Evolutionary conservation across 1,140 invertebrate genomes (phyloP), one percentile per base, ranked within the genome.

Genomic region (Drosophila leontia): DNA sequence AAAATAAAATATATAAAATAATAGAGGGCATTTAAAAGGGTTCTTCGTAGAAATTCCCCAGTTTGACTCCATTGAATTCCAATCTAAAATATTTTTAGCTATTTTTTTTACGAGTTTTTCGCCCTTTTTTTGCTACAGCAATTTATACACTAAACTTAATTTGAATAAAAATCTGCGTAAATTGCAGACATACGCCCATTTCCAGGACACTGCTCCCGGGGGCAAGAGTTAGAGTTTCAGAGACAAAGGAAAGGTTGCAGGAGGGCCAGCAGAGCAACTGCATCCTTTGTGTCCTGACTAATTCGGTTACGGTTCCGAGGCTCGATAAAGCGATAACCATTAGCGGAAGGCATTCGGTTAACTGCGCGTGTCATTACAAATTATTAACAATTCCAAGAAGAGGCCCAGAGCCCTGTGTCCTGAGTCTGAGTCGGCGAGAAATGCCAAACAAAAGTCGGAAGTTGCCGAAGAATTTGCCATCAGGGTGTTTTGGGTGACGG

Each of bases 111-210:
- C 8, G 7, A 13, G 12, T 47, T 67, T 65, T 56, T 45, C 12
- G 1, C 7, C 11, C 55, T 45, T 12, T 32, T 32, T 59, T 80
- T 68, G 68, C 67, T 48, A 75, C 72, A 78, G 80, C 69, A 61
- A 67, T 65, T 67, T 78, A 45, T 68, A 71, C 64, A 88, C 65
- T 80, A 68, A 60, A 74, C 59, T 44, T 65, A 90, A 88, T 88
- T 88, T 88, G 78, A 90, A 88, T 88, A 88, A 87, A 85, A 90
- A 88, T 81, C 74, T 78, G 65, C 65, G 78, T 88, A 88, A 88
- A 81, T 90, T 81, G 81, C 84, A 88, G 84, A 90, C 78, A 80
- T 84, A 50, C 67, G 65, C 56, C 75, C 63, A 50, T 77, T 77
- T 77, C 44, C 74, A 72, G 56, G 23, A 51, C 58, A 62, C 4